phyloP scores from a whole-genome alignment of 2,797 vertebrate species.

The Cryptoblepharus egeriae region DNA sequence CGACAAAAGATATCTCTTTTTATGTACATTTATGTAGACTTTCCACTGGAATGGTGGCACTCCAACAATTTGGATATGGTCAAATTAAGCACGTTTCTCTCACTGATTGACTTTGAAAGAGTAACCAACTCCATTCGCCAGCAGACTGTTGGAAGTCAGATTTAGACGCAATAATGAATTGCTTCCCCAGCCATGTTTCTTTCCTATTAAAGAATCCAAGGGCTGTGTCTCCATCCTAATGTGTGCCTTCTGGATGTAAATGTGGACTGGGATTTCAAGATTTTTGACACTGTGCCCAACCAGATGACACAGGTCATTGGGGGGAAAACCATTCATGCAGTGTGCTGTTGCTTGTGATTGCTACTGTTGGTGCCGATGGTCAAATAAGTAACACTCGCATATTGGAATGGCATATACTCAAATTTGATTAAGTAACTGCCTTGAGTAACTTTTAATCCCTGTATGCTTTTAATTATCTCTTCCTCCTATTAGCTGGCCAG shows the following conservation, averaged over 20 bases:
- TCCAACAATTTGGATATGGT: not conserved
- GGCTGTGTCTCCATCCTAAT: not conserved
- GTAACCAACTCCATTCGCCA: not conserved
- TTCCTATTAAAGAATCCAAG: not conserved
- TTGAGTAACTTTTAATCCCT: too few relatives aligned
- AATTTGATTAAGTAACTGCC: too few relatives aligned
- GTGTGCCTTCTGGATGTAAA: not conserved
- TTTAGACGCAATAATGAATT: not conserved
- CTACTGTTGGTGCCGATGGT: too few relatives aligned
- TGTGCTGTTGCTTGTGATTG: too few relatives aligned
- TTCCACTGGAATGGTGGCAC: too few relatives aligned
- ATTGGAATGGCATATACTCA: too few relatives aligned
- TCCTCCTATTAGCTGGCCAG: too few relatives aligned
- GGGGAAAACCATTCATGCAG: too few relatives aligned
- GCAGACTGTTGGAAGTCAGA: not conserved
- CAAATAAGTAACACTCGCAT: too few relatives aligned
- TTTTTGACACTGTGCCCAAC: not conserved
- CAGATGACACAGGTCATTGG: too few relatives aligned
- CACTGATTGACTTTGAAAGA: not conserved
- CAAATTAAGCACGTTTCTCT: not conserved
- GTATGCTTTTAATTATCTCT: too few relatives aligned
- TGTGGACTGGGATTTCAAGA: not conserved
- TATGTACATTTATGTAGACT: constrained; percentile 4
- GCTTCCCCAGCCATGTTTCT: not conserved
- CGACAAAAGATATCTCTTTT: constrained; percentile 13